These are phyloP conservation scores for Cataglyphis livida DNA, from an alignment of 2,888 invertebrate genomes.

Conservation along the genomic window DNA sequence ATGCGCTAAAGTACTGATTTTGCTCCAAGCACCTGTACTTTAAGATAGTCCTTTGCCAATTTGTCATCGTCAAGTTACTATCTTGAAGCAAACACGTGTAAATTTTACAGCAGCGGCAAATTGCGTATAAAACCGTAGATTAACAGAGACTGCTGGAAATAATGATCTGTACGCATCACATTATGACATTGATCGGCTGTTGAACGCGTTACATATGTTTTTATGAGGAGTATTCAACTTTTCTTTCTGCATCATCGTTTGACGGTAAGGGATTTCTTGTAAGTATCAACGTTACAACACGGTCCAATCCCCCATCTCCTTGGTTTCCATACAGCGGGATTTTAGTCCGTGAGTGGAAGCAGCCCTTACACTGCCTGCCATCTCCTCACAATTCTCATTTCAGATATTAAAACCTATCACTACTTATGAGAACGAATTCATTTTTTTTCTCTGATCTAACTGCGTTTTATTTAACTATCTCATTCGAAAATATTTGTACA, in stretches of 20 bases:
- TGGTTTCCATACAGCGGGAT: slow-evolving; percentile 69
- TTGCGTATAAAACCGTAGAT: slow-evolving; percentile 73
- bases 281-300: slow-evolving; percentile 55
- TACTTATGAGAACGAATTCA: slow-evolving; percentile 78
- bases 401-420: slow-evolving; percentile 70
- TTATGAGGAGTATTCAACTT: slow-evolving; percentile 30
- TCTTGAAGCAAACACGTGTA: slow-evolving; percentile 76
- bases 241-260: slow-evolving; percentile 33
- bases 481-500: slow-evolving; percentile 84
- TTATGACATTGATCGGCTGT: slow-evolving; percentile 55
- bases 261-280: slow-evolving; percentile 46
- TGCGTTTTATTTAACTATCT: slow-evolving; percentile 82
- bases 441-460: slow-evolving; percentile 79
- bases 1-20: slow-evolving; percentile 76
- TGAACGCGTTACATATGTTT: slow-evolving; percentile 42
- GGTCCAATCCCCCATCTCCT: slow-evolving; percentile 71
- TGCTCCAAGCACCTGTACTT: slow-evolving; percentile 75
- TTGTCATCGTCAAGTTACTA: slow-evolving; percentile 70
- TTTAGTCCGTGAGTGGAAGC: slow-evolving; percentile 68
- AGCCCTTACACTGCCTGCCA: slow-evolving; percentile 55
- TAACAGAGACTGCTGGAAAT: slow-evolving; percentile 72
- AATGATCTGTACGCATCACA: slow-evolving; percentile 59
- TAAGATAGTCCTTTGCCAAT: slow-evolving; percentile 71
- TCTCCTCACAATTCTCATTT: slow-evolving; percentile 59
- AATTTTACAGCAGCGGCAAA: slow-evolving; percentile 69